Percentiles rank a stretch among this genome's conserved stretches.
Evolutionary conservation across 2,113 vertebrate genomes (phyloP).

Genomic region (Notechis scutatus): DNA sequence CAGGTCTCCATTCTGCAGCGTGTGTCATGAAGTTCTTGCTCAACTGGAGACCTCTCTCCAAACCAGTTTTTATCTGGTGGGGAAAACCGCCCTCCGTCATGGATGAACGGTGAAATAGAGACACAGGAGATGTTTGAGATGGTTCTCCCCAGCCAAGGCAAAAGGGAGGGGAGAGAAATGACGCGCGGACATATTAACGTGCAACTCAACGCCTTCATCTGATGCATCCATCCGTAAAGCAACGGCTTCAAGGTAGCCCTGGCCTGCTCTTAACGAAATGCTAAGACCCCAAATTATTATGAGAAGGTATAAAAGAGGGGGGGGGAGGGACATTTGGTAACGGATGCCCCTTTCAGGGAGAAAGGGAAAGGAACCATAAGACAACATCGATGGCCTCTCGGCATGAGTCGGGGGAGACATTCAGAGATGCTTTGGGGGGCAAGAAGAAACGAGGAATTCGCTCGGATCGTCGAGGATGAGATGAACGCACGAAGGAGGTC

Average conservation of each 20-base stretch:
- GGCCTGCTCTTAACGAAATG: background rate
- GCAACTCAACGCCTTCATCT: background rate
- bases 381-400: background rate
- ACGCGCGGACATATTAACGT: background rate
- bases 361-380: constrained; percentile 5
- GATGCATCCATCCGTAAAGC: background rate
- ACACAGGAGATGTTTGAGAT: background rate
- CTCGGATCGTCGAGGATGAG: background rate
- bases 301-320: background rate
- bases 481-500: background rate
- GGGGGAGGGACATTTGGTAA: background rate
- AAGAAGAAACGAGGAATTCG: background rate
- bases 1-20: background rate
- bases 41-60: background rate
- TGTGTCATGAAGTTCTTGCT: background rate
- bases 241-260: background rate
- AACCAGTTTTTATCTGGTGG: background rate
- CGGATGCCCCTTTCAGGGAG: background rate
- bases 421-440: background rate
- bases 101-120: background rate
- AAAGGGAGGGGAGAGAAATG: background rate
- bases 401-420: background rate
- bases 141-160: background rate
- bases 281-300: background rate
- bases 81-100: background rate